These are phyloP conservation scores for Manduca sexta DNA, from an alignment of 1,140 invertebrate genomes.

Conservation along the genomic window DNA sequence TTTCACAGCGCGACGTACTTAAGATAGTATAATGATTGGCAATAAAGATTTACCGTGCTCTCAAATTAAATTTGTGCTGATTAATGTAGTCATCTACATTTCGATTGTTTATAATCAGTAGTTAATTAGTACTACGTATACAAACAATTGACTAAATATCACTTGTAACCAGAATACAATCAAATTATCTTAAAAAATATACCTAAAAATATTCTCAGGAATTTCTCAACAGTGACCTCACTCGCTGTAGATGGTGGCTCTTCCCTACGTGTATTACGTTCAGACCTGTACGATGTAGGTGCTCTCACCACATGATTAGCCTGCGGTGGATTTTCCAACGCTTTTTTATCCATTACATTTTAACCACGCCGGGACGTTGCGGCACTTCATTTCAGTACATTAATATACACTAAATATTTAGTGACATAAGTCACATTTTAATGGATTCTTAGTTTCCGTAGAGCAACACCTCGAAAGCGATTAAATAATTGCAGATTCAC, in stretches of 20 bases:
- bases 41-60: no score
- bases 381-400: slow-evolving; percentile 1
- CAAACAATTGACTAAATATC: no score
- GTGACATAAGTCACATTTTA: slow-evolving; percentile 8
- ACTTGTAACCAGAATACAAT: no score
- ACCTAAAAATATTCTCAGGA: slow-evolving; percentile 8
- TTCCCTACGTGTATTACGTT: slow-evolving; percentile 49
- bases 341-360: not conserved
- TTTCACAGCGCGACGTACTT: no score
- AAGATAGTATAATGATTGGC: no score
- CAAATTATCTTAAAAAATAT: no score
- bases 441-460: slow-evolving; percentile 39
- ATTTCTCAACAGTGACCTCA: slow-evolving; percentile 24
- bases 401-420: slow-evolving; percentile 8
- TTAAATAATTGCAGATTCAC: slow-evolving; percentile 59
- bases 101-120: no score
- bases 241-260: slow-evolving; percentile 50
- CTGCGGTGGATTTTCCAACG: not conserved
- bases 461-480: slow-evolving; percentile 53
- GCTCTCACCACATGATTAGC: not conserved
- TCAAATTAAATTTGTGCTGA: no score
- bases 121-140: no score
- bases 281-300: slow-evolving; percentile 31
- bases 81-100: no score
- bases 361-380: not conserved